Evolutionary conservation across 2,888 invertebrate genomes (phyloP).

Genomic region (Ctenicera cuprea): DNA sequence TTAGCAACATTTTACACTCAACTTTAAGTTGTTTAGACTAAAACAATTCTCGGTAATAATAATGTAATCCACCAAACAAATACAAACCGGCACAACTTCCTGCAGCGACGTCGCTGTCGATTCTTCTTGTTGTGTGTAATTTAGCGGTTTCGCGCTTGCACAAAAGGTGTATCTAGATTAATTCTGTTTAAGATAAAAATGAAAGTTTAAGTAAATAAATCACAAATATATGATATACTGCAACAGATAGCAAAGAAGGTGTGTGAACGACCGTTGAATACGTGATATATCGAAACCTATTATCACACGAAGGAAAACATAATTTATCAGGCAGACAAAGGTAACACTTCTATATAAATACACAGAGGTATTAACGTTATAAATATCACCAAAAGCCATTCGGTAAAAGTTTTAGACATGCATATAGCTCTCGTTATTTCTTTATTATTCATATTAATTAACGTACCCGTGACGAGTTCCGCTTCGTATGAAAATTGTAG

Average conservation of each 20-base stretch:
- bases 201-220: neutral
- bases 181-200: neutral
- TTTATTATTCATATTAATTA: neutral
- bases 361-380: neutral
- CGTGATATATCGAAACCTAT: conserved; percentile 9
- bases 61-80: too few species aligned
- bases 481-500: conserved; percentile 45
- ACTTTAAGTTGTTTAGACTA: too few species aligned
- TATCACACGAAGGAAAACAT: conserved; percentile 5
- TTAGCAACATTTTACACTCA: too few species aligned
- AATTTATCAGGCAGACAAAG: conserved; percentile 9
- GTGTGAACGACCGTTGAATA: neutral
- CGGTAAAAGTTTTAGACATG: neutral
- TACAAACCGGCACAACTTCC: too few species aligned
- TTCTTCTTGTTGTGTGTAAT: too few species aligned
- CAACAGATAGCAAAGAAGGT: neutral
- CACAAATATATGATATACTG: neutral
- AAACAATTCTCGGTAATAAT: too few species aligned
- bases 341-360: neutral
- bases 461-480: neutral
- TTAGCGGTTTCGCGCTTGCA: too few species aligned
- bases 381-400: too few species aligned
- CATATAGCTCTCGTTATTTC: neutral
- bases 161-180: too few species aligned
- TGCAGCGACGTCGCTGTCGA: too few species aligned